Percentiles rank a stretch among this genome's conserved stretches.
These are phyloP conservation scores for Drosophila hydei DNA, from an alignment of 1,140 invertebrate species.

Conservation along the genomic window DNA sequence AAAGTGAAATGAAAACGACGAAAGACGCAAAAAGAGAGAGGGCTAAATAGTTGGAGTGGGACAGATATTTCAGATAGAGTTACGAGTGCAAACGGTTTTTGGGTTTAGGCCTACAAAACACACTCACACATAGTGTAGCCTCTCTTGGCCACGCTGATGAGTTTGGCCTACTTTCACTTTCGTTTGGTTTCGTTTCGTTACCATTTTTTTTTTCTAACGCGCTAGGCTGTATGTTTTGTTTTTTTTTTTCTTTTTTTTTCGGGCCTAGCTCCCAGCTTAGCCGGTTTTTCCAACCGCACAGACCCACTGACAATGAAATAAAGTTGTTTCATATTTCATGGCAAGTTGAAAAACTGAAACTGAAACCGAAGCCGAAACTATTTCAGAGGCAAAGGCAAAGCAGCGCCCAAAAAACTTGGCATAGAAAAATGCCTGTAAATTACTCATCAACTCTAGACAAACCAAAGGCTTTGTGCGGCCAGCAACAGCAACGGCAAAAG, in stretches of 20 bases:
- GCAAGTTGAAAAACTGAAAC: constrained; percentile 53
- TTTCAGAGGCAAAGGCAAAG: constrained; percentile 19
- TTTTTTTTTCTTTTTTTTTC: constrained; percentile 17
- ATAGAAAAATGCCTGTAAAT: constrained; percentile 55
- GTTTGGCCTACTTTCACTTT: constrained; percentile 81
- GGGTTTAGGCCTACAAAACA: constrained; percentile 35
- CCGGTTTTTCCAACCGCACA: constrained; percentile 59
- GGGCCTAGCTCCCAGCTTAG: constrained; percentile 19
- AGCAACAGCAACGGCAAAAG: not conserved
- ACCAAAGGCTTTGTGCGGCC: constrained; percentile 20
- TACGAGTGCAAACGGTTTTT: constrained; percentile 22
- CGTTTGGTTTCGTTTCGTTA: constrained; percentile 53
- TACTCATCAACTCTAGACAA: constrained; percentile 50
- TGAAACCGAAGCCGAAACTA: constrained; percentile 28
- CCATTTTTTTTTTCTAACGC: constrained; percentile 39
- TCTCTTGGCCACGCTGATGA: constrained; percentile 65
- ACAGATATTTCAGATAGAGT: constrained; percentile 10
- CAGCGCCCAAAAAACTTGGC: constrained; percentile 19
- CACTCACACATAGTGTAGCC: constrained; percentile 24
- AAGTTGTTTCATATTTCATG: constrained; percentile 75
- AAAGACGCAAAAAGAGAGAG: constrained; percentile 8
- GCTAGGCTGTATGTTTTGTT: constrained; percentile 11
- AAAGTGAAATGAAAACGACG: constrained; percentile 35
- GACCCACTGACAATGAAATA: constrained; percentile 75
- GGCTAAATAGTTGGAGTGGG: not conserved